Evolutionary conservation across 2,888 invertebrate species (phyloP), one percentile per base, ranked within the genome.

Genomic region (Polylopha cassiicola): DNA sequence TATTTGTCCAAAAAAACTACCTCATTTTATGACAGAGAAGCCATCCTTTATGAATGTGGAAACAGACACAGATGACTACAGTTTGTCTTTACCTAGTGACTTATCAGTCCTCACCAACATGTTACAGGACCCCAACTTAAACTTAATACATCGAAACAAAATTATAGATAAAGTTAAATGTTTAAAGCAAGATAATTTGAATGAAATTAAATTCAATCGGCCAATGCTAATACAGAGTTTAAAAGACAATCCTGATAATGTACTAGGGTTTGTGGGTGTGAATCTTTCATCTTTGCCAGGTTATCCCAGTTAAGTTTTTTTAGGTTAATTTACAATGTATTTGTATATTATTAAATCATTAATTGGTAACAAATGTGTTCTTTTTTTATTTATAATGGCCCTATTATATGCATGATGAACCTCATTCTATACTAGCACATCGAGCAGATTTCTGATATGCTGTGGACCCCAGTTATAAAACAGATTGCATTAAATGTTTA

Each of bases 181-280:
- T 5, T 33, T 77, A 1, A 66, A 63, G 46, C 58, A 64, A 21
- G 74, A 74, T 10, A 55, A 68, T 48, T 43, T 37, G 0, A 64
- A 68, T 55, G 69, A 73, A 11, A 53, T 84, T 0, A 68, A 48
- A 46, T 76, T 68, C 46, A 65, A 76, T 30, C 77, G 65, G 45
- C 58, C 54, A 5, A 44, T 48, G 1, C 48, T 84, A 32, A 51
- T 80, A 16, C 65, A 77, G 27, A 63, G 73, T 46, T 37, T 74
- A 2, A 80, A 76, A 50, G 15, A 39, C 0, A 63, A 76, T 50
- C 62, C 75, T 1, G 64, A 75, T 39, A 73, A 73, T 10, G 27
- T 78, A 1, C 48, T 84, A 31, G 59, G 61, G 26, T 85, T 85
- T 58, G 65, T 65, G 31, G 84, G 85, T 4, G 61, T 74, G 1